These are phyloP conservation scores for Antigone vipio DNA, from an alignment of 2,113 vertebrate species.

Conservation along the genomic window DNA sequence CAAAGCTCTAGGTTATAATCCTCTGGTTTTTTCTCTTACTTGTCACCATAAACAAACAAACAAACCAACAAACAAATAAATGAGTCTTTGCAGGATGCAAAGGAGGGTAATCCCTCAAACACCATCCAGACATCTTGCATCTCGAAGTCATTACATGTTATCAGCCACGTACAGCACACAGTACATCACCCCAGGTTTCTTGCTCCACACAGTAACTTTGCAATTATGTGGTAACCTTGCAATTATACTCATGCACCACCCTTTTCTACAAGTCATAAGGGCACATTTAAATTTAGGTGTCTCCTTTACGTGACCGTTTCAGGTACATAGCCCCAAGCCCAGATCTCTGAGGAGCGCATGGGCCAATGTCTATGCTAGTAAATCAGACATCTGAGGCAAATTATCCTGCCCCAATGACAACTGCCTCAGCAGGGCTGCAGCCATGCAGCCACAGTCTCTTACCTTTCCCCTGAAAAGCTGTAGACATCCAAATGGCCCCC, in stretches of 20 bases:
- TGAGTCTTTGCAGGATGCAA: background rate
- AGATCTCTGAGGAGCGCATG: background rate
- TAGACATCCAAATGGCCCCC: background rate
- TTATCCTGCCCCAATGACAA: background rate
- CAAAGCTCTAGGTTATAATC: background rate
- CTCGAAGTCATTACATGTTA: background rate
- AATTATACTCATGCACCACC: background rate
- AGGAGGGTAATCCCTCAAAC: background rate
- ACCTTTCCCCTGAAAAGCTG: background rate
- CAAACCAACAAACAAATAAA: background rate
- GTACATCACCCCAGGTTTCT: background rate
- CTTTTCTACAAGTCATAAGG: background rate
- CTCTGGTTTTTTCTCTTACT: background rate
- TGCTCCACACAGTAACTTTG: background rate
- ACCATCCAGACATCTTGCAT: background rate
- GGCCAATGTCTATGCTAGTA: background rate
- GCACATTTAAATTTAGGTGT: background rate
- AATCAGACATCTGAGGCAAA: background rate
- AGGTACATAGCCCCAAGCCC: background rate
- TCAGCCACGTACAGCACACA: background rate
- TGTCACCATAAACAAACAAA: background rate
- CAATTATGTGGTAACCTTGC: background rate
- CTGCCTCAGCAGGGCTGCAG: background rate
- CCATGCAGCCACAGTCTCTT: background rate
- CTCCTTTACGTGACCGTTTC: background rate